Evolutionary conservation across 2,888 invertebrate species (phyloP).

Genomic region (Papilio gigon): DNA sequence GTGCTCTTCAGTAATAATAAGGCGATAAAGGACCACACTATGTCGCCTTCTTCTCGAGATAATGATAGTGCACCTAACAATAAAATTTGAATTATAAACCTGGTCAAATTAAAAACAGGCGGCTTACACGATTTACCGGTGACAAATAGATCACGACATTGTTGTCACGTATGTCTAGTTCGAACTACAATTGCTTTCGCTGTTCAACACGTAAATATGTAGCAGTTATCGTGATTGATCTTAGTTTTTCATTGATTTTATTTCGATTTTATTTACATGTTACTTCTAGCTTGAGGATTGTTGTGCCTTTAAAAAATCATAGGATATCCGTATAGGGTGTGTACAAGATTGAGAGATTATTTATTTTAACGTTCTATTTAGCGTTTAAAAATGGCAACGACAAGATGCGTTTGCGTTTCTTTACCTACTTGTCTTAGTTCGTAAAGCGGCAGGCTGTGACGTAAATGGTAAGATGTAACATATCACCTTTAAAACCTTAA

Average conservation of each 20-base stretch:
- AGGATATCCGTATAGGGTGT: constrained; percentile 33
- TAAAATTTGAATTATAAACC: too few species aligned
- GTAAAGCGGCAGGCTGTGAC: not conserved
- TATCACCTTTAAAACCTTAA: not conserved
- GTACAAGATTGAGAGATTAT: constrained; percentile 25
- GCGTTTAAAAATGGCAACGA: constrained; percentile 22
- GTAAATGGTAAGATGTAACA: constrained; percentile 10
- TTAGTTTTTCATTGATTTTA: constrained; percentile 38
- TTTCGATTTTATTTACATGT: constrained; percentile 33
- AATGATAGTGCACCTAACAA: too few species aligned
- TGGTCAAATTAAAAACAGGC: not conserved
- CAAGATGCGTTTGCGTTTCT: constrained; percentile 2
- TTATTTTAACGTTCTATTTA: constrained; percentile 29
- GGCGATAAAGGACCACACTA: too few species aligned
- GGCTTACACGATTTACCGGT: not conserved
- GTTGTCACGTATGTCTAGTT: constrained; percentile 7
- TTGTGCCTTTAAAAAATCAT: constrained; percentile 26
- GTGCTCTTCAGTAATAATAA: too few species aligned
- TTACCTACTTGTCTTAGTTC: constrained; percentile 6
- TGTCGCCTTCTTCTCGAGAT: too few species aligned
- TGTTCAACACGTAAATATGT: constrained; percentile 25
- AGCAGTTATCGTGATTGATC: constrained; percentile 29
- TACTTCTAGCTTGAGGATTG: constrained; percentile 19
- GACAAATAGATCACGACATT: constrained; percentile 39
- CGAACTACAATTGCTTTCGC: constrained; percentile 21